Conservation (phyloP, 2,113 vertebrate species). For the Chrysochloris asiatica region DNA sequence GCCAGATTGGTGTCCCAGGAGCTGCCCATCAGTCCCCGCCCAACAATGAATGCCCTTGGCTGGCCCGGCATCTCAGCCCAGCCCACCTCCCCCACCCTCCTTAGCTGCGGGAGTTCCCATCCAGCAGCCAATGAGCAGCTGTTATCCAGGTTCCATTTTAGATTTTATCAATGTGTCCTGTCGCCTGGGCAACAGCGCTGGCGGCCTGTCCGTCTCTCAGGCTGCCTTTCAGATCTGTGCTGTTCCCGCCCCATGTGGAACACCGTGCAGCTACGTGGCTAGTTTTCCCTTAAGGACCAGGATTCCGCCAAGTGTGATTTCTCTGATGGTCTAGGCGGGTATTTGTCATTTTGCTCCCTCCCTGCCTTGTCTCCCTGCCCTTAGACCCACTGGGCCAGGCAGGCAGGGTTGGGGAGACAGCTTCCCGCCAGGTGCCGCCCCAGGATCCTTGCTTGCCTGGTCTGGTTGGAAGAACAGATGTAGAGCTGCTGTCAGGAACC, state of each 20-base stretch:
- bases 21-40: neutral
- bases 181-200: constrained; percentile 85
- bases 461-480: constrained; percentile 22
- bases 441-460: neutral
- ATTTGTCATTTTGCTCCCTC: neutral
- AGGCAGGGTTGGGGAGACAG: neutral
- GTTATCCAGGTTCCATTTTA: constrained; percentile 80
- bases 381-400: neutral
- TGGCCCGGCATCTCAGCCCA: constrained; percentile 37
- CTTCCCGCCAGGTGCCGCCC: neutral
- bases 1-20: neutral
- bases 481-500: neutral
- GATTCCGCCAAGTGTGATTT: constrained; percentile 86
- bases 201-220: constrained; percentile 74
- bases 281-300: constrained; percentile 77
- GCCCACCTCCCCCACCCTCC: constrained; percentile 41
- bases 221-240: constrained; percentile 75
- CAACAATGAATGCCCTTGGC: constrained; percentile 36
- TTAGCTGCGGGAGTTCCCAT: constrained; percentile 66
- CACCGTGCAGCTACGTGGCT: constrained; percentile 87
- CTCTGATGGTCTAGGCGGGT: constrained; percentile 75
- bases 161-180: constrained; percentile 84
- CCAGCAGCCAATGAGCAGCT: constrained; percentile 81
- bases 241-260: constrained; percentile 65
- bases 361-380: neutral